Percentiles rank a stretch among this genome's conserved stretches.
phyloP scores from a whole-genome alignment of 2,888 invertebrate species.

The Gnatocerus cornutus region DNA sequence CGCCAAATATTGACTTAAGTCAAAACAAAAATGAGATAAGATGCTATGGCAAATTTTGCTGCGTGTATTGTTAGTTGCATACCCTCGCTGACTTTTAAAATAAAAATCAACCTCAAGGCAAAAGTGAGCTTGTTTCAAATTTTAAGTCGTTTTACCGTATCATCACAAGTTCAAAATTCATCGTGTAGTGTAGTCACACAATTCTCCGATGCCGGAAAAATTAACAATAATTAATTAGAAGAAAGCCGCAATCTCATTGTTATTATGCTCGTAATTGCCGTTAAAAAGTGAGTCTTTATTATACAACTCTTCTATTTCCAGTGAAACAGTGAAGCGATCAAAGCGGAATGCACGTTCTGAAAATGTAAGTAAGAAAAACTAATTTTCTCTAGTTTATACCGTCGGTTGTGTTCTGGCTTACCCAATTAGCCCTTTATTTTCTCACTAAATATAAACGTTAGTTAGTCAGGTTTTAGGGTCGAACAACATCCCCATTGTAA shows the following conservation, averaged over 20 bases:
- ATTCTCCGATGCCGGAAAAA: slow-evolving; percentile 10
- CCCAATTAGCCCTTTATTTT: slow-evolving; percentile 7
- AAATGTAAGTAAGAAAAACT: slow-evolving; percentile 11
- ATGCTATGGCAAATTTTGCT: too few relatives aligned
- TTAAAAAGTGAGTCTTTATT: slow-evolving; percentile 20
- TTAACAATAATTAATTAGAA: neutral
- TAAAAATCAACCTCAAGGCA: too few relatives aligned
- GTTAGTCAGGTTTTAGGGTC: slow-evolving; percentile 11
- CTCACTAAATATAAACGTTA: neutral
- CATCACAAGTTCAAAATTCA: slow-evolving; percentile 10
- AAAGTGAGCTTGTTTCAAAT: neutral
- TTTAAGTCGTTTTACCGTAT: neutral
- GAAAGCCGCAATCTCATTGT: slow-evolving; percentile 19
- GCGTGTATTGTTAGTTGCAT: too few relatives aligned
- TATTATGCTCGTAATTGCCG: slow-evolving; percentile 24
- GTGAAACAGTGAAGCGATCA: slow-evolving; percentile 11
- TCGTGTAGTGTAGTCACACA: neutral
- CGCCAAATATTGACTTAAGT: too few relatives aligned
- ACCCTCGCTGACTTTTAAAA: too few relatives aligned
- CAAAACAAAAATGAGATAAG: too few relatives aligned
- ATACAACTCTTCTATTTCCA: slow-evolving; percentile 17
- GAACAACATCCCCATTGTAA: neutral
- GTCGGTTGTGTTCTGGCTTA: neutral
- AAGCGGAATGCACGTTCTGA: slow-evolving; percentile 1
- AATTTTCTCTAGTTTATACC: neutral